Base-by-base conservation (phyloP, 2,888 invertebrate genomes). In the Plutella xylostella region DNA sequence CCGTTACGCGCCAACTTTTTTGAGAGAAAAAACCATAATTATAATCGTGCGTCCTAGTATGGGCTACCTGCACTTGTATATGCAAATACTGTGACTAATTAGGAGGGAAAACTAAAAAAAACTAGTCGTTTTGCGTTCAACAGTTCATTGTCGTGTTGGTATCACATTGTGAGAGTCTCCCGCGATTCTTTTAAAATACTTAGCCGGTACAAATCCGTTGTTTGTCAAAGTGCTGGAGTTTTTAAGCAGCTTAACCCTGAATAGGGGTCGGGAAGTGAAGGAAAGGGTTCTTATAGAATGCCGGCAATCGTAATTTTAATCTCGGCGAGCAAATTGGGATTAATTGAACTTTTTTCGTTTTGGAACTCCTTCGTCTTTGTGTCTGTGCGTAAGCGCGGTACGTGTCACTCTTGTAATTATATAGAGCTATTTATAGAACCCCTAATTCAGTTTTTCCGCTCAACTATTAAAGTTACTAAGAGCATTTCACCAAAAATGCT, bases 321-420 rank as follows among this genome's bases (percentile, higher is more conserved):
- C 82, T 83, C 69, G 61, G 71, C 72, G 68, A 68, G 68, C 77
- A 75, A 83, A 82, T 82, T 83, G 72, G 83, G 83, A 83, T 82
- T 82, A 82, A 82, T 83, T 77, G 78, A 83, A 77, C 72, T 79
- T 77, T 78, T n/a, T 80, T 76, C 71, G 68, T 56, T 61, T 60
- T 72, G 72, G 63, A 65, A 64, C 61, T n/a, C 61, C 61, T 64
- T 65, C 64, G 68, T 66, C 71, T 74, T 79, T 78, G 72, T 77
- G 59, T 74, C 79, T 77, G 58, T 64, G 64, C 65, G 71, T 76
- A 78, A 76, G 73, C 70, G 70, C 65, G 68, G 61, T 63, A 64
- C 68, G 61, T 75, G 72, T 69, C 74, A 69, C 63, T 65, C 45
- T 28, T 44, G 59, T 64, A 75, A 57, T 28, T 65, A 43, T 60